phyloP scores from a whole-genome alignment of 30 jellyfish, hydroid and myxozoan species.

The Mastigias papua region DNA sequence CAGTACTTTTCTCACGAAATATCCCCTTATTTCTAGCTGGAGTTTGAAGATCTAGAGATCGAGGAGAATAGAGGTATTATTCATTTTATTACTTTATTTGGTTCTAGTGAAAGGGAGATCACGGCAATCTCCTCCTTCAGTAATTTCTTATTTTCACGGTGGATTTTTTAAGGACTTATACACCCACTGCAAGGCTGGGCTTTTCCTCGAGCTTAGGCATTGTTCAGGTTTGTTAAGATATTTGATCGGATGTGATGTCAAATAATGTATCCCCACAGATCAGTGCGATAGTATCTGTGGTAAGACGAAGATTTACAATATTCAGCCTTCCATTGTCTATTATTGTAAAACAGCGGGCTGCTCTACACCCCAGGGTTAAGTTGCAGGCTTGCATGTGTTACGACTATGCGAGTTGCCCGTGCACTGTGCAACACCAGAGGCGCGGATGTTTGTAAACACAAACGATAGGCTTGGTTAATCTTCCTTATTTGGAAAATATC shows the following conservation, averaged over 20 bases:
- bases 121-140: background rate
- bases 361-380: conserved; percentile 22
- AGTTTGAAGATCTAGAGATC: conserved; percentile 50
- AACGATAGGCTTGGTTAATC: background rate
- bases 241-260: background rate
- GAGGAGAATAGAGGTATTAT: conserved; percentile 35
- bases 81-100: background rate
- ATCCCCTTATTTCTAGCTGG: conserved; percentile 23
- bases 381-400: background rate
- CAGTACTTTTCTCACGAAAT: background rate
- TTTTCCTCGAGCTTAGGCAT: background rate
- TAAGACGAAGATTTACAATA: background rate
- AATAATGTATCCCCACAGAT: background rate
- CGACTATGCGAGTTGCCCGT: background rate
- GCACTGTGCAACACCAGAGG: background rate
- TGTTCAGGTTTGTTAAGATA: background rate
- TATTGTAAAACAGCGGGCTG: background rate
- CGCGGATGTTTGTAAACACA: background rate
- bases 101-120: background rate
- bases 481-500: background rate
- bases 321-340: background rate
- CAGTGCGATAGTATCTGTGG: conserved; percentile 1
- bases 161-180: background rate
- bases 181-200: background rate
- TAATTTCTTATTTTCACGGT: background rate